Evolutionary conservation across 2,888 invertebrate genomes (phyloP).

Genomic region (Ormia ochracea): DNA sequence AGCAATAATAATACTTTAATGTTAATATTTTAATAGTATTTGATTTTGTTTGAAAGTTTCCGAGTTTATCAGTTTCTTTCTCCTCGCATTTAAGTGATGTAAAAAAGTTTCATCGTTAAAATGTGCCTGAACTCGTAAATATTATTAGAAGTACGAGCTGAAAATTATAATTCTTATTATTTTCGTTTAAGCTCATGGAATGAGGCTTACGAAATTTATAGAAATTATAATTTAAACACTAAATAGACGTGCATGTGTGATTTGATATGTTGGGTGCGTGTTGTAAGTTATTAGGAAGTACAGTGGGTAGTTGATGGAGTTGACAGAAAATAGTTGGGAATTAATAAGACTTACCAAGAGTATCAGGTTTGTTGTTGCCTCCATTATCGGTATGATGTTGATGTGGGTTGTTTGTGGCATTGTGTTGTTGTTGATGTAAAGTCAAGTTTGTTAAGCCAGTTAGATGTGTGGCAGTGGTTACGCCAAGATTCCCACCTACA

Average conservation of each 20-base stretch:
- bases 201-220: neutral
- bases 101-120: slow-evolving; percentile 8
- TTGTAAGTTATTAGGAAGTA: neutral
- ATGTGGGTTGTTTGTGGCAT: slow-evolving; percentile 54
- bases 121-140: slow-evolving; percentile 28
- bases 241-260: neutral
- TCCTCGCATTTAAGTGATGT: neutral
- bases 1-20: neutral
- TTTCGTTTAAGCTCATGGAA: slow-evolving; percentile 21
- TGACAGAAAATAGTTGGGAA: slow-evolving; percentile 13
- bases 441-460: slow-evolving; percentile 58
- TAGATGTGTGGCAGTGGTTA: slow-evolving; percentile 58
- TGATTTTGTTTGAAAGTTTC: neutral
- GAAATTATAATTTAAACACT: too few relatives aligned
- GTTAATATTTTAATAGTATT: neutral
- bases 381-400: slow-evolving; percentile 66
- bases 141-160: slow-evolving; percentile 9
- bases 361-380: slow-evolving; percentile 70
- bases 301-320: neutral
- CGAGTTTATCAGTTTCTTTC: neutral
- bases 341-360: slow-evolving; percentile 69
- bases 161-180: slow-evolving; percentile 7
- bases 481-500: slow-evolving; percentile 23
- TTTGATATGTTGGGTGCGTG: slow-evolving; percentile 28
- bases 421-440: slow-evolving; percentile 56